A percentile compares a stretch with the other conserved stretches of the same genome.
Evolutionary conservation across 1,140 invertebrate genomes (phyloP).

Genomic region (Dendroctonus valens): DNA sequence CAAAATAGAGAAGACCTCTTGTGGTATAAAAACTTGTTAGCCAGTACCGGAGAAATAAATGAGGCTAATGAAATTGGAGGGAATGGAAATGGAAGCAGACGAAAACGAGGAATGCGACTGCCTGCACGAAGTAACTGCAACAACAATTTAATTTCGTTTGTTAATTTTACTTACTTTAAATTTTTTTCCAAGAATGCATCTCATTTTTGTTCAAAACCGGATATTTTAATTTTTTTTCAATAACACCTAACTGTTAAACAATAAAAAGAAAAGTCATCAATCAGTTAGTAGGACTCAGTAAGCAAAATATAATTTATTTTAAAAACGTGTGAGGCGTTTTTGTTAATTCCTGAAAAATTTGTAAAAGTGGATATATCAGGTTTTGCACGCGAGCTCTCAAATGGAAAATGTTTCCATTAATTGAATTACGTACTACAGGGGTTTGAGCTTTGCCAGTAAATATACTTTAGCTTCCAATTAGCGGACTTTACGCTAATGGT

Average conservation of each 20-base stretch:
- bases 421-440: too few species aligned
- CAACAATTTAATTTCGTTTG: not conserved
- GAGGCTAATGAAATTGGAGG: not conserved
- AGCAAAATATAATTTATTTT: not conserved
- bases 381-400: conserved; percentile 5
- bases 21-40: conserved; percentile 2
- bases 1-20: conserved; percentile 4
- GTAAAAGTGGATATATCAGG: conserved; percentile 4
- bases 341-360: not conserved
- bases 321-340: not conserved
- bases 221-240: not conserved
- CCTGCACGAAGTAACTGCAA: conserved; percentile 2
- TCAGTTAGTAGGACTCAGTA: not conserved
- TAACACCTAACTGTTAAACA: conserved; percentile 1
- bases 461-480: too few species aligned
- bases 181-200: too few species aligned
- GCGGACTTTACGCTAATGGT: too few species aligned
- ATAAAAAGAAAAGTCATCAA: too few species aligned
- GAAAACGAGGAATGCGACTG: conserved; percentile 5
- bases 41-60: not conserved
- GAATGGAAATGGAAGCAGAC: too few species aligned
- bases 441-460: too few species aligned
- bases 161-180: not conserved
- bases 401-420: too few species aligned
- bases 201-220: too few species aligned